Evolutionary conservation across 2,888 invertebrate species (phyloP).

Genomic region (Ariolimax columbianus): DNA sequence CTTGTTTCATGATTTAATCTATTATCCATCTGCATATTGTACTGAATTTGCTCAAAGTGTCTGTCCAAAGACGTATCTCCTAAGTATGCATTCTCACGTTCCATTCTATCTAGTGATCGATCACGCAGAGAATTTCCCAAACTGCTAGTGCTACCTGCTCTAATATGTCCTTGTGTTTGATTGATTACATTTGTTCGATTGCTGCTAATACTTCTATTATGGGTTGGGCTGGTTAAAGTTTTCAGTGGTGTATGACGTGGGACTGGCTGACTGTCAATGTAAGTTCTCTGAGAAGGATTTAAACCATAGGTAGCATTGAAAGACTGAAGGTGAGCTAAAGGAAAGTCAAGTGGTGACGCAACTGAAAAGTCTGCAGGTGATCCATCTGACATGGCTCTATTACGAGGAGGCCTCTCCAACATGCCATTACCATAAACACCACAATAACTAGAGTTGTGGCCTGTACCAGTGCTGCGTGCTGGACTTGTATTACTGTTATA

Average conservation of each 20-base stretch:
- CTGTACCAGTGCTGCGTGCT: constrained; percentile 48
- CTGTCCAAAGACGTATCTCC: constrained; percentile 78
- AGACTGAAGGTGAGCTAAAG: constrained; percentile 68
- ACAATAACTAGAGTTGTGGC: constrained; percentile 42
- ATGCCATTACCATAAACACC: constrained; percentile 46
- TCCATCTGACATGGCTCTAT: constrained; percentile 58
- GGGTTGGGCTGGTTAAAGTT: constrained; percentile 54
- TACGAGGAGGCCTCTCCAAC: constrained; percentile 51
- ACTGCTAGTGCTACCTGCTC: constrained; percentile 66
- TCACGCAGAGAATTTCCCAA: constrained; percentile 68
- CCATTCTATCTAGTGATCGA: constrained; percentile 70
- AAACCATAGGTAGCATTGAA: constrained; percentile 61
- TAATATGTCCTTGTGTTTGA: constrained; percentile 48
- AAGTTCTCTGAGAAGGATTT: constrained; percentile 54
- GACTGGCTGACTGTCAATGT: constrained; percentile 53
- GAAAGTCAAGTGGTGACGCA: constrained; percentile 71
- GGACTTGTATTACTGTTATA: constrained; percentile 52
- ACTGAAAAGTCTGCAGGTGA: constrained; percentile 57
- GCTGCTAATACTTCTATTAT: constrained; percentile 50
- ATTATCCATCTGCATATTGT: constrained; percentile 57
- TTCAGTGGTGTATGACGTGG: constrained; percentile 56
- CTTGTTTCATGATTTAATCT: constrained; percentile 53
- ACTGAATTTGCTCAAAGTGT: constrained; percentile 62
- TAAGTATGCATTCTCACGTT: constrained; percentile 57
- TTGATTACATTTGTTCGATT: constrained; percentile 42